phyloP scores from a whole-genome alignment of 1,140 invertebrate genomes.

The Galleria mellonella region DNA sequence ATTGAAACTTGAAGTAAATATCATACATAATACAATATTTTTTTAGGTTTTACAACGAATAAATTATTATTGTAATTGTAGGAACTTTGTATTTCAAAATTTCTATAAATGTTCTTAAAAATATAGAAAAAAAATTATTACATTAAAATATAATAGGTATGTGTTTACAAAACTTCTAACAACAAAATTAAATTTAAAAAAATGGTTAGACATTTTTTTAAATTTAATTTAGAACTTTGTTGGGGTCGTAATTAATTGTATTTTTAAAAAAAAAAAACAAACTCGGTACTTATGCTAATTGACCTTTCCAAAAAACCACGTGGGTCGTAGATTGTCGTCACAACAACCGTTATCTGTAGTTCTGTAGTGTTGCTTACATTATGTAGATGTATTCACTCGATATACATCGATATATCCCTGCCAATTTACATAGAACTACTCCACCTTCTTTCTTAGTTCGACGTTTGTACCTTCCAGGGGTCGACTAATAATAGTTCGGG shows the following conservation, averaged over 20 bases:
- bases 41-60: too few relatives aligned
- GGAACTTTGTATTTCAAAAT: too few relatives aligned
- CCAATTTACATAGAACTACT: conserved; percentile 29
- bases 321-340: conserved; percentile 43
- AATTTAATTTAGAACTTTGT: too few relatives aligned
- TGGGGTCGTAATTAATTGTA: background rate
- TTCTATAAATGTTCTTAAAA: too few relatives aligned
- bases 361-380: conserved; percentile 30
- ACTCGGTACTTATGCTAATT: conserved; percentile 17
- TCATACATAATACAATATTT: too few relatives aligned
- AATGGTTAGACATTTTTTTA: too few relatives aligned
- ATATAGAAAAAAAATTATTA: too few relatives aligned
- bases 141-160: too few relatives aligned
- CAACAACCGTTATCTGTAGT: conserved; percentile 48
- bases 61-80: too few relatives aligned
- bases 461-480: background rate
- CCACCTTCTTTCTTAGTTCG: conserved; percentile 3
- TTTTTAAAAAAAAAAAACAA: background rate
- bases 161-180: too few relatives aligned
- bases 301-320: conserved; percentile 13
- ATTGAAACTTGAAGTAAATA: too few relatives aligned
- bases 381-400: conserved; percentile 52
- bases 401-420: conserved; percentile 23
- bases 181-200: too few relatives aligned
- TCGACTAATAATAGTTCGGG: conserved; percentile 5